A percentile compares a stretch with the other conserved stretches of the same genome.
Evolutionary conservation across 2,113 vertebrate genomes (phyloP).

Genomic region (Hippoglossus stenolepis): DNA sequence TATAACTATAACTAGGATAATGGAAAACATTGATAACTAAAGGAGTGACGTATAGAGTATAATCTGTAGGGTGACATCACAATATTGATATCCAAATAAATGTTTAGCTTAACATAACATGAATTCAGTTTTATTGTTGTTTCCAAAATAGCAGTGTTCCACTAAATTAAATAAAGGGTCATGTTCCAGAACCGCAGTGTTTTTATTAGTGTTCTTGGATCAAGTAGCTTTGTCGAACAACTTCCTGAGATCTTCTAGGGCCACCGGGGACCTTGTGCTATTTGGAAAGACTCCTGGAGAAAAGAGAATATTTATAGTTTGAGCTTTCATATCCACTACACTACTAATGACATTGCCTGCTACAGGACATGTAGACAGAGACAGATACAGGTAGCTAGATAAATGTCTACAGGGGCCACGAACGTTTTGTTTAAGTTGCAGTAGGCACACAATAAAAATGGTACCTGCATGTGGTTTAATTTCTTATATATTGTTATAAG

Average conservation of each 20-base stretch:
- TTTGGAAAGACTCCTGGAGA: conserved; percentile 46
- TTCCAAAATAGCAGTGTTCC: conserved; percentile 15
- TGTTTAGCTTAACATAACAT: neutral
- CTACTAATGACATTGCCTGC: neutral
- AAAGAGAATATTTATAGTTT: conserved; percentile 40
- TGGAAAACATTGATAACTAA: neutral
- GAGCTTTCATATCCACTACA: conserved; percentile 32
- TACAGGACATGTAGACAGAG: neutral
- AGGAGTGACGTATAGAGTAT: neutral
- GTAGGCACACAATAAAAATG: no score
- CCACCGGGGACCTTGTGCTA: conserved; percentile 17
- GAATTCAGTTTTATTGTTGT: neutral
- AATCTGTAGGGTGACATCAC: neutral
- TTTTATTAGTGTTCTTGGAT: conserved; percentile 49
- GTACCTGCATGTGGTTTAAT: no score
- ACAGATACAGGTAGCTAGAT: no score
- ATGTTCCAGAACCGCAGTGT: neutral
- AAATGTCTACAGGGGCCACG: no score
- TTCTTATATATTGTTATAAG: no score
- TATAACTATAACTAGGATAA: neutral
- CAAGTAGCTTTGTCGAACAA: neutral
- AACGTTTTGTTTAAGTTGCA: no score
- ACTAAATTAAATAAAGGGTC: neutral
- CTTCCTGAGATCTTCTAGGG: conserved; percentile 40
- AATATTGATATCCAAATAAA: neutral